A percentile compares a stretch with the other conserved stretches of the same genome.
phyloP scores from a whole-genome alignment of 2,113 vertebrate species.

The Cyprinus carpio region DNA sequence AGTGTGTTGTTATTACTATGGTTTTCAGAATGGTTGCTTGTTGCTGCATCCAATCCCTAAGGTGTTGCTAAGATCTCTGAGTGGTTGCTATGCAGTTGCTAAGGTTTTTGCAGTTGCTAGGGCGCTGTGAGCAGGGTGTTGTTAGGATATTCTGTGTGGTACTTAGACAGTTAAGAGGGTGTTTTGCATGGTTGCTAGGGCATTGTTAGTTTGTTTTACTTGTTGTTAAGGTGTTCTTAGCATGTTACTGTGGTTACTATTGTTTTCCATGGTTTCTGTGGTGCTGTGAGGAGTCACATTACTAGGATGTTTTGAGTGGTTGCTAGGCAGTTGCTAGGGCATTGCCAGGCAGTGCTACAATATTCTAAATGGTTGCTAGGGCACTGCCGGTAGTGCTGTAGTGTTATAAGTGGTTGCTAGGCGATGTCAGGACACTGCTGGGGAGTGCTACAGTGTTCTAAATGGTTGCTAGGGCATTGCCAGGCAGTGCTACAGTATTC shows the following conservation, averaged over 20 bases:
- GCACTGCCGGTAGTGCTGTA: too few species aligned
- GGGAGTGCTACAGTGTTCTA: too few species aligned
- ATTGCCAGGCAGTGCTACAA: too few species aligned
- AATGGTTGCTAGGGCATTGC: too few species aligned
- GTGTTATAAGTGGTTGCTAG: too few species aligned
- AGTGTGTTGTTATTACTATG: neutral
- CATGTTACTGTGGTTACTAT: too few species aligned
- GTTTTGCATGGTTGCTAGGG: too few species aligned
- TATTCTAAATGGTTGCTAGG: too few species aligned
- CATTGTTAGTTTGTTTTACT: neutral
- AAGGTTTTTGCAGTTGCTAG: neutral
- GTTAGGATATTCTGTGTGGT: neutral
- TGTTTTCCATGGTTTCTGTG: too few species aligned
- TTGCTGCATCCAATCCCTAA: neutral
- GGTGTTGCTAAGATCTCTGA: neutral
- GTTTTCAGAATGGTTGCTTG: neutral
- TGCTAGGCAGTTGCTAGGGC: neutral
- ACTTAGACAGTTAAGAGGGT: too few species aligned
- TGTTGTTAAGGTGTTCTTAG: neutral
- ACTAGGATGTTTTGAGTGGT: neutral
- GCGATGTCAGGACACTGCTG: neutral
- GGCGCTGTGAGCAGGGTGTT: neutral
- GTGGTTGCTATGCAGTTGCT: neutral
- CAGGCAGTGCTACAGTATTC: too few species aligned
- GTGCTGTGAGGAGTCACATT: too few species aligned